These are phyloP conservation scores for Zaprionus camerounensis DNA, from an alignment of 1,140 invertebrate genomes.

Conservation along the genomic window DNA sequence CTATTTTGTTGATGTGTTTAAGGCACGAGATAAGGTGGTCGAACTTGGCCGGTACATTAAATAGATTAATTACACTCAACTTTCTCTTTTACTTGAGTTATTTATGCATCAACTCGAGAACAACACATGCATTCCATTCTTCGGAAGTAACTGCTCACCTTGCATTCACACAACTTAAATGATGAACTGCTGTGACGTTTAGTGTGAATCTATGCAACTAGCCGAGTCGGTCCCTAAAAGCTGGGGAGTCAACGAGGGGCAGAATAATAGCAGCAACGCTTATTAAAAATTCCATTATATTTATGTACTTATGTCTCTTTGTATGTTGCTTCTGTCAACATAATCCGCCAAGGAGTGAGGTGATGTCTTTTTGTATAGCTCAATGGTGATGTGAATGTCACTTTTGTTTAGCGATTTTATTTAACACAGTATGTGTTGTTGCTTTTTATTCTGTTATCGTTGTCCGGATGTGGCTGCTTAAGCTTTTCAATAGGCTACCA, in stretches of 20 bases:
- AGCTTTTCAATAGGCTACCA: slow-evolving; percentile 52
- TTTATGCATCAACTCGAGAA: not conserved
- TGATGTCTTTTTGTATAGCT: slow-evolving; percentile 41
- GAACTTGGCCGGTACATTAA: not conserved
- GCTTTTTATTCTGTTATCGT: not conserved
- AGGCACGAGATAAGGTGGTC: not conserved
- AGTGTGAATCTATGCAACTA: slow-evolving; percentile 43
- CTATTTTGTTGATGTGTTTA: not conserved
- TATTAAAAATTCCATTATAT: slow-evolving; percentile 82
- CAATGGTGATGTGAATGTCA: slow-evolving; percentile 17
- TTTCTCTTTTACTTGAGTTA: not conserved
- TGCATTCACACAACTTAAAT: slow-evolving; percentile 13
- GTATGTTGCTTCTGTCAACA: slow-evolving; percentile 67
- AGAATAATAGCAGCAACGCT: slow-evolving; percentile 41
- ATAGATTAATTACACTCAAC: not conserved
- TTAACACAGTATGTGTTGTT: not conserved
- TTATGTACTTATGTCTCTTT: slow-evolving; percentile 57
- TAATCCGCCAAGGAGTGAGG: slow-evolving; percentile 29
- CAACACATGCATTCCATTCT: not conserved
- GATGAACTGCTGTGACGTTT: slow-evolving; percentile 60
- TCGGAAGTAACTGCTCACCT: not conserved
- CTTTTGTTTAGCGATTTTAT: not conserved
- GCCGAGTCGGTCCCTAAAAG: slow-evolving; percentile 45
- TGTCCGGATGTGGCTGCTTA: not conserved
- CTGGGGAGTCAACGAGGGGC: slow-evolving; percentile 55